Evolutionary conservation across 2,113 vertebrate genomes (phyloP), one percentile per base, ranked within the genome.

Genomic region (Atlantisia rogersi): DNA sequence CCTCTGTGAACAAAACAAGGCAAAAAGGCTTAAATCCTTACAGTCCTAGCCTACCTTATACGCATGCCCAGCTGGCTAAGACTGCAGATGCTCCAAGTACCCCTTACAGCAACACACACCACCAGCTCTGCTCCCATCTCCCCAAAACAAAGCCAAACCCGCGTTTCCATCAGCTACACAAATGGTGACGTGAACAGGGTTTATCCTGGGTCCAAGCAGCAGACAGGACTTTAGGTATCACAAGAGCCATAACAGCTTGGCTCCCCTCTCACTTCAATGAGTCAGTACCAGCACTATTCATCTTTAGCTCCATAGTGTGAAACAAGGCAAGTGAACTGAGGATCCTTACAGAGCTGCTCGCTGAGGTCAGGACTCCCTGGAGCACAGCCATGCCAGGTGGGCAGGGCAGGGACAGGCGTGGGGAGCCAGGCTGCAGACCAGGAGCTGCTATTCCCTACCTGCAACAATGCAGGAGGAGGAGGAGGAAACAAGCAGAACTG

Each of bases 381-480:
- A 50, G 65, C 39, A 20, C 62, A 37, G 3, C 56, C 0, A 3
- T 0, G 0, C 13, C 50, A 20, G 1, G 0, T 5, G 7, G 39
- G 40, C 52, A 58, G 7, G 39, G 40, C 52, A 58, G 44, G 68
- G 52, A 25, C 28, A 40, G 59, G 44, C 1, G 0, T 2, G 15
- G 37, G 59, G 19, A 18, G 60, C 39, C 37, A 55, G 62, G 29
- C 46, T 14, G 8, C 0, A 1, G 28, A 53, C 40, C 32, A 46
- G 52, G 29, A 85, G 52, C 63, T 21, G 21, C 8, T 4, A 8
- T 29, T 26, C 17, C 31, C 42, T 24, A 9, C 15, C n/a, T 50
- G 15, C 32, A 13, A 3, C 18, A 56, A 53, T 2, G 19, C 50
- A 35, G 7, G 12, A 8, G 11, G 39, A 39, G 29, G 31, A 62